Percentiles rank a stretch among this genome's conserved stretches.
phyloP scores from a whole-genome alignment of 2,113 vertebrate genomes.

The Syrrhaptes paradoxus region DNA sequence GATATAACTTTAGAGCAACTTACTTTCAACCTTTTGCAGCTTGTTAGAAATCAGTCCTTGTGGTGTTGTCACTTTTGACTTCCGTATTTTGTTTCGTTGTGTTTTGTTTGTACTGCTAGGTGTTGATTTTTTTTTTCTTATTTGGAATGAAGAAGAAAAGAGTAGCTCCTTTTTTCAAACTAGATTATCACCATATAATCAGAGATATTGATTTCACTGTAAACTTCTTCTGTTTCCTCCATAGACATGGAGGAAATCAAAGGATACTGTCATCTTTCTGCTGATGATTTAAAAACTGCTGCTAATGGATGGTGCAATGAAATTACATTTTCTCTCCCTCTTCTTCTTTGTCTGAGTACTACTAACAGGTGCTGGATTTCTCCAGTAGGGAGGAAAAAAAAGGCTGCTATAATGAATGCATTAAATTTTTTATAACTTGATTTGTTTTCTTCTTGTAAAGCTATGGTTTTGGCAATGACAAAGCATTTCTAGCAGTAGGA shows the following conservation, averaged over 20 bases:
- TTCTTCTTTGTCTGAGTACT: not conserved
- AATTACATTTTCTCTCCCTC: not conserved
- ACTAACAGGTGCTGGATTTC: constrained; percentile 2
- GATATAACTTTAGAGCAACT: not conserved
- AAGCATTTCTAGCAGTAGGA: not conserved
- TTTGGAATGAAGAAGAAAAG: not conserved
- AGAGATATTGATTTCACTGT: not conserved
- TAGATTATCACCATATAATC: not conserved
- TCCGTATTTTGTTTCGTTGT: not conserved
- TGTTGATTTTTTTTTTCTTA: not conserved
- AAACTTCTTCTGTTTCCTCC: not conserved
- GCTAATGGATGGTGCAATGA: not conserved
- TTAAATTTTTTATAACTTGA: constrained; percentile 8
- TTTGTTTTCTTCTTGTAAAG: constrained; percentile 8
- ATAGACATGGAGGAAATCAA: not conserved
- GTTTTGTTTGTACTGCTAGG: not conserved
- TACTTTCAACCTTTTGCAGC: not conserved
- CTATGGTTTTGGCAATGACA: not conserved
- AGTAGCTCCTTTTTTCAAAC: not conserved
- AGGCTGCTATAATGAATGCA: not conserved
- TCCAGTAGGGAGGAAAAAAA: not conserved
- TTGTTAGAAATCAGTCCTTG: not conserved
- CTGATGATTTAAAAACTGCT: constrained; percentile 31
- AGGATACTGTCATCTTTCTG: not conserved
- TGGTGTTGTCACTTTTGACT: not conserved